phyloP scores from a whole-genome alignment of 2,797 vertebrate species.

The Synaphobranchus kaupii region DNA sequence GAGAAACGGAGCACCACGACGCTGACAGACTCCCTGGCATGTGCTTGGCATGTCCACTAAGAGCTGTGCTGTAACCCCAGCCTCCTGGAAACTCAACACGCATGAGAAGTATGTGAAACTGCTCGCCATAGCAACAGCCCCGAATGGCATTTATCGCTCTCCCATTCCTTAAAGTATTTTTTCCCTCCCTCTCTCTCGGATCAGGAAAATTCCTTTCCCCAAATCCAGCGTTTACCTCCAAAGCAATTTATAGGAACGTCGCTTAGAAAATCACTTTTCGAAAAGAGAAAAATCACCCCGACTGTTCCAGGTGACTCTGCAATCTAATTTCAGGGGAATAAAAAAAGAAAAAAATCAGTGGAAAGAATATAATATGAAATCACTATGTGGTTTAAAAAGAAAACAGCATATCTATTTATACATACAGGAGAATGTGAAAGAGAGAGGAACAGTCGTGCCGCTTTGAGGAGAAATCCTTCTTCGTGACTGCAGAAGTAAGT shows the following conservation, averaged over 20 bases:
- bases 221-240: background rate
- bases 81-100: background rate
- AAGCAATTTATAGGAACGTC: background rate
- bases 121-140: background rate
- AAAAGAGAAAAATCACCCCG: background rate
- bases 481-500: background rate
- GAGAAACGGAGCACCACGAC: background rate
- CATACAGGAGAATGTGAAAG: background rate
- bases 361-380: background rate
- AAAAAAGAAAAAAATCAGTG: background rate
- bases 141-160: background rate
- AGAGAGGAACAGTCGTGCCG: background rate
- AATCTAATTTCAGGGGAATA: background rate
- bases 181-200: background rate
- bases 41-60: background rate
- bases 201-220: constrained; percentile 1
- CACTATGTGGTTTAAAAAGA: background rate
- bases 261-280: background rate
- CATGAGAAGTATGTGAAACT: background rate
- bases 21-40: background rate
- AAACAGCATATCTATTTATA: background rate
- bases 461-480: constrained; percentile 23
- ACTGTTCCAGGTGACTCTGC: background rate
- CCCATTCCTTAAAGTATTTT: constrained; percentile 12
- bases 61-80: background rate